Evolutionary conservation across 2,113 vertebrate genomes (phyloP), one percentile per base, ranked within the genome.

Genomic region (Stomatorhinus ivindoensis): DNA sequence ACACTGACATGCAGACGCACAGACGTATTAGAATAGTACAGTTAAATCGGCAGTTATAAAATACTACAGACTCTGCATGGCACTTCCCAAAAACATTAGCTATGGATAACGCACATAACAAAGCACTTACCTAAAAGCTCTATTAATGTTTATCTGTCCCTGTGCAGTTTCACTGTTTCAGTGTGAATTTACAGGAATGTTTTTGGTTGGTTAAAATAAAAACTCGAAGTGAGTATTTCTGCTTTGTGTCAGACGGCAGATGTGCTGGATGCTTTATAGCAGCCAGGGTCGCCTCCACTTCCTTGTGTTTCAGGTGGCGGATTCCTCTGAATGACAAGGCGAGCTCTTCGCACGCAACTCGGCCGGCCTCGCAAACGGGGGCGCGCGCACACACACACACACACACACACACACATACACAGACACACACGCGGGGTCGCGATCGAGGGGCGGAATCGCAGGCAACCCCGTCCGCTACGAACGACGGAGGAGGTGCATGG

Each of bases 301-400:
- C 89, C 90, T 90, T 53, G 83, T 50, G 84, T 91, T 91, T 90
- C 91, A 91, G 92, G 92, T 91, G 92, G 92, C 89, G 89, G 88
- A 90, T 92, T 89, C 89, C 90, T 85, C 92, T 89, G 46, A 87
- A 88, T 88, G 92, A 90, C 90, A 91, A 69, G 89, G 86, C 91
- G 90, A 89, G 92, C 80, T 88, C 92, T 91, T 93, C 91, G 92
- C 92, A 93, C 92, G 92, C 92, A 89, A 88, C 58, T 87, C 88
- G 61, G 83, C 88, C 58, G 42, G 89, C 87, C 90, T 86, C 90
- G 82, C 90, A 89, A 50, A 85, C 65, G 42, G 31, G 31, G 9
- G 46, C 80, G 87, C 89, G 44, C 89, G 42, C 83, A 46, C 47
- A 47, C 89, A 84, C 83, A 69, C 61, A 9, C n/a, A 1, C 2